Evolutionary conservation across 2,888 invertebrate species (phyloP), one percentile per base, ranked within the genome.

Genomic region (Didymodactylos carnosus): DNA sequence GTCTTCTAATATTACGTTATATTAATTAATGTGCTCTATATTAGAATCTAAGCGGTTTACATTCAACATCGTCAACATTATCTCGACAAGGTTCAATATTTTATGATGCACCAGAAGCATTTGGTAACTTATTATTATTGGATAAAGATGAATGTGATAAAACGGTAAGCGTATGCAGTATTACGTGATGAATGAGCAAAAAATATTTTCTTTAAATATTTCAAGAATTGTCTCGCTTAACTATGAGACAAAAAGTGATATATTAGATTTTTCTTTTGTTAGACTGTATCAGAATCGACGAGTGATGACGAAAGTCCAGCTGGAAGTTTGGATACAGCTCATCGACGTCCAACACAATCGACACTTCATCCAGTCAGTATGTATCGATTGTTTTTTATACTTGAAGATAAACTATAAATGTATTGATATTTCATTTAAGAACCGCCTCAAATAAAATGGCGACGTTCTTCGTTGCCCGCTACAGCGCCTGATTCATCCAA

Each of bases 391-490:
- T 3, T 69, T 69, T 7, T 6, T 1, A 25, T 27, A n/a, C 27
- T 69, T 27, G n/a, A 69, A 69, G 4, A 19, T 27, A 11, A 3
- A 10, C 23, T 27, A 19, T 69, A 10, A 27, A 25, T 70, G 29
- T 70, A 4, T 70, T 35, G 5, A 5, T n/a, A n/a, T n/a, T 70
- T 40, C 35, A 7, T 39, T 70, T 39, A 11, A 43, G 72, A 80
- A 79, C 76, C 80, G 79, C 70, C 70, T 16, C 29, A 72, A 39
- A 76, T 75, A 77, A 86, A 86, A 39, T 86, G 87, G 49, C 86
- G 90, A 0, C 86, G 91, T 76, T 88, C 88, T 7, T 86, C 87
- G 49, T 86, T 91, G 73, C 90, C 91, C 0, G 86, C 87, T 51
- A 86, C 89, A 0, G 86, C 89, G 27, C 89, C 90, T n/a, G 82